Conservation (phyloP, 2,113 vertebrate genomes). For the Fukomys damarensis region DNA sequence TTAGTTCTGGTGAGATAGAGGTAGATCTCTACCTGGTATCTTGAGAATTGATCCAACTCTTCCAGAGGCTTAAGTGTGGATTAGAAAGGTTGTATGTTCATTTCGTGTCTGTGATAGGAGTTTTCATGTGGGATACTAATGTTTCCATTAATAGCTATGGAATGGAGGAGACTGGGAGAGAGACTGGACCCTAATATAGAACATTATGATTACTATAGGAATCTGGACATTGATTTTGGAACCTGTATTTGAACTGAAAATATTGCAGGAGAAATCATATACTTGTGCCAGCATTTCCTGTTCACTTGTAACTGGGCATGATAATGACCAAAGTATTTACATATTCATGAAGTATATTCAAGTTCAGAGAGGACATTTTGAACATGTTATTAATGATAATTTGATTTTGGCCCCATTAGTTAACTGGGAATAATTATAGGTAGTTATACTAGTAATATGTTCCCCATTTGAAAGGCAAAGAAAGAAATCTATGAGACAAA, state of each 20-base stretch:
- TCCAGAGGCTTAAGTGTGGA: neutral
- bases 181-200: neutral
- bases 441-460: neutral
- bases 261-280: neutral
- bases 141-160: neutral
- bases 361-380: neutral
- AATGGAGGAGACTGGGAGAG: neutral
- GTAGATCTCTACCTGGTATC: neutral
- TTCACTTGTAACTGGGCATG: neutral
- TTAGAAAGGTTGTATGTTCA: neutral
- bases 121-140: neutral
- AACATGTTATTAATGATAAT: neutral
- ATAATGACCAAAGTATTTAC: neutral
- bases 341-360: neutral
- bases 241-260: neutral
- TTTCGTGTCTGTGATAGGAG: neutral
- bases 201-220: neutral
- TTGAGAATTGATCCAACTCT: neutral
- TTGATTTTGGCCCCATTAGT: neutral
- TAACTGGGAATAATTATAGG: slow-evolving; percentile 6
- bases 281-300: slow-evolving; percentile 17
- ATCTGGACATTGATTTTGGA: neutral
- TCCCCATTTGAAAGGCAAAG: neutral
- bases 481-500: neutral
- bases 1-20: neutral